Percentiles rank a stretch among this genome's conserved stretches.
Conservation (phyloP, 2,888 invertebrate species). For the Petrolisthes manimaculis region DNA sequence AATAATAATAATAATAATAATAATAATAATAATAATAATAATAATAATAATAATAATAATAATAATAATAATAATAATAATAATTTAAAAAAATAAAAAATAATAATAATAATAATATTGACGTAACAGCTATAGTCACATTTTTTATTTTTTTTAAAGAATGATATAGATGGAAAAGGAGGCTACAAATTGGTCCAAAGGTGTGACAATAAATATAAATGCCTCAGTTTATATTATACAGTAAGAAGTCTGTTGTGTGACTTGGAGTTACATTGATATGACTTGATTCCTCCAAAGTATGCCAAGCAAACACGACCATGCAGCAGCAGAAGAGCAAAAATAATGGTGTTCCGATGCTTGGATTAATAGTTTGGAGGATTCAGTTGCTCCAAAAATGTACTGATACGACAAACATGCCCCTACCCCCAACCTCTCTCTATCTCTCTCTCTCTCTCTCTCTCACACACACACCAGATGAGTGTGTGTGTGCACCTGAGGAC, state of each 20-base stretch:
- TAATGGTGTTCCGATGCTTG: too few relatives aligned
- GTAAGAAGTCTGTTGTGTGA: too few relatives aligned
- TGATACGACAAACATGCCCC: not conserved
- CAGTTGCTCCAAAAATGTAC: too few relatives aligned
- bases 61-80: slow-evolving; percentile 4
- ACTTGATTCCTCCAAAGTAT: too few relatives aligned
- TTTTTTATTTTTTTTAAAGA: not conserved
- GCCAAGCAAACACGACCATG: too few relatives aligned
- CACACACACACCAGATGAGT: not conserved
- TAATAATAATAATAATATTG: not conserved
- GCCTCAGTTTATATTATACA: too few relatives aligned
- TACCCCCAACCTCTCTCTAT: not conserved
- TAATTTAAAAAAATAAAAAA: not conserved
- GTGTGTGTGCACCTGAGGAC: not conserved
- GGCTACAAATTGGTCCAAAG: too few relatives aligned
- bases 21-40: slow-evolving; percentile 28
- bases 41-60: slow-evolving; percentile 29
- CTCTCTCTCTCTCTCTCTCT: not conserved
- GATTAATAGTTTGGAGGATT: too few relatives aligned
- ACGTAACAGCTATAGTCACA: not conserved
- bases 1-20: slow-evolving; percentile 9
- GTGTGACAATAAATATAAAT: too few relatives aligned
- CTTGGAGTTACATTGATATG: too few relatives aligned
- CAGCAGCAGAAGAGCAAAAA: too few relatives aligned
- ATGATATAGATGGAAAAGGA: too few relatives aligned